Percentiles rank a stretch among this genome's conserved stretches.
phyloP scores from a whole-genome alignment of 2,797 vertebrate species.

The Threskiornis aethiopicus region DNA sequence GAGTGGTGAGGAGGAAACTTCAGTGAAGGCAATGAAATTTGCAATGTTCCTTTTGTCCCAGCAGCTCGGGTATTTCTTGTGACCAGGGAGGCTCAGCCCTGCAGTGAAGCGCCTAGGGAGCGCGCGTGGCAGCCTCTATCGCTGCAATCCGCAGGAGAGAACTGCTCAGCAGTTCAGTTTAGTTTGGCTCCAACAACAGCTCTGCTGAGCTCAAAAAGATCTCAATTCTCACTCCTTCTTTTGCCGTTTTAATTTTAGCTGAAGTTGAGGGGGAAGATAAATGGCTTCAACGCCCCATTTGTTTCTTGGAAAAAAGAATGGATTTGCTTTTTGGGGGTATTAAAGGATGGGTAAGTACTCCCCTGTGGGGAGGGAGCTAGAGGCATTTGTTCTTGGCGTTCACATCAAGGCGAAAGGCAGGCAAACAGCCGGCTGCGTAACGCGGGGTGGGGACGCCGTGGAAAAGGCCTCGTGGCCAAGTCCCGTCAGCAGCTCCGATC shows the following conservation, averaged over 20 bases:
- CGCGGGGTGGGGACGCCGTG: background rate
- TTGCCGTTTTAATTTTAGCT: background rate
- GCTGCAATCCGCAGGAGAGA: background rate
- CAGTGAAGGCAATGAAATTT: background rate
- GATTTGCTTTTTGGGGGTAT: background rate
- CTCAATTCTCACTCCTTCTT: background rate
- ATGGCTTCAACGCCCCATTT: background rate
- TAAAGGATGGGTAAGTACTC: background rate
- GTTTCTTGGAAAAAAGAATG: background rate
- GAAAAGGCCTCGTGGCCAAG: background rate
- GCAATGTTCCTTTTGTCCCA: background rate
- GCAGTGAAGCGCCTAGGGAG: fast-evolving
- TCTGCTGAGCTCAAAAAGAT: background rate
- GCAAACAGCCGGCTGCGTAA: background rate
- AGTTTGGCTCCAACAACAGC: background rate
- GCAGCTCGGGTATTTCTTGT: background rate
- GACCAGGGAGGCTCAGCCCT: background rate
- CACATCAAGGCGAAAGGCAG: background rate
- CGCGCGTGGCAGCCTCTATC: fast-evolving
- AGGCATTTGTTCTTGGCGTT: background rate
- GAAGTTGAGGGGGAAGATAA: background rate
- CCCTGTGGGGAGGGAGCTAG: background rate
- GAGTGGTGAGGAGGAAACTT: background rate
- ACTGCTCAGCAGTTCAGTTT: background rate
- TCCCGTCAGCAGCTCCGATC: background rate